A percentile compares a stretch with the other conserved stretches of the same genome.
These are phyloP conservation scores for Polylopha cassiicola DNA, from an alignment of 2,888 invertebrate genomes.

Conservation along the genomic window DNA sequence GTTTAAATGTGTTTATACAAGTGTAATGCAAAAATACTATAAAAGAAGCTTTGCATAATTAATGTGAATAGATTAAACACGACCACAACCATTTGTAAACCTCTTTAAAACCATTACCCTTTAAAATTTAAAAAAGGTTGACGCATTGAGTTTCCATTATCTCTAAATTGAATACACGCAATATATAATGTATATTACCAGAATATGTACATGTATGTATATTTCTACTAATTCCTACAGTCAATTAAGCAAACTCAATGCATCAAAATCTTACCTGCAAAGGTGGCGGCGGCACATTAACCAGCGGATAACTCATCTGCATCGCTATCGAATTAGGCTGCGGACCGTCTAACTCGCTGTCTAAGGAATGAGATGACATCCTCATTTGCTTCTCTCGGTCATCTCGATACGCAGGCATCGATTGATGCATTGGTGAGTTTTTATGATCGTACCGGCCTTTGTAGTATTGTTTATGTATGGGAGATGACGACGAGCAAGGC, in stretches of 20 bases:
- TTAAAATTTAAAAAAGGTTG: too few relatives aligned
- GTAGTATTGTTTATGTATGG: slow-evolving; percentile 37
- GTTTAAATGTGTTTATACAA: not conserved
- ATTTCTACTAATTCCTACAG: too few relatives aligned
- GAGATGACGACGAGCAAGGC: slow-evolving; percentile 34
- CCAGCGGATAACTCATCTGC: slow-evolving; percentile 81
- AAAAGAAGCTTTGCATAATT: slow-evolving; percentile 12
- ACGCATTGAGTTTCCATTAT: too few relatives aligned
- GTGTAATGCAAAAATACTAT: slow-evolving; percentile 6
- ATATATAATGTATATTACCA: too few relatives aligned
- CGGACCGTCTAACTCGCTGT: slow-evolving; percentile 61
- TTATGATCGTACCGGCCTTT: slow-evolving; percentile 37
- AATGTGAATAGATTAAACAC: slow-evolving; percentile 4
- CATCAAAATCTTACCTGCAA: slow-evolving; percentile 47
- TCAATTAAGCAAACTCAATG: not conserved
- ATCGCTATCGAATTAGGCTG: slow-evolving; percentile 79
- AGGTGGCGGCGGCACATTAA: slow-evolving; percentile 74
- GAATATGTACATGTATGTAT: too few relatives aligned
- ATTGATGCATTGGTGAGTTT: slow-evolving; percentile 49
- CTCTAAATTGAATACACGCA: too few relatives aligned
- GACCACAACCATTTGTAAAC: not conserved
- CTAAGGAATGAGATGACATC: slow-evolving; percentile 60
- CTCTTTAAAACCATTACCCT: slow-evolving; percentile 4
- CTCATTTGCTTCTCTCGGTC: slow-evolving; percentile 41
- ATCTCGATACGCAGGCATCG: slow-evolving; percentile 48